Evolutionary conservation across 1,140 invertebrate genomes (phyloP).

Genomic region (Cherax quadricarinatus): DNA sequence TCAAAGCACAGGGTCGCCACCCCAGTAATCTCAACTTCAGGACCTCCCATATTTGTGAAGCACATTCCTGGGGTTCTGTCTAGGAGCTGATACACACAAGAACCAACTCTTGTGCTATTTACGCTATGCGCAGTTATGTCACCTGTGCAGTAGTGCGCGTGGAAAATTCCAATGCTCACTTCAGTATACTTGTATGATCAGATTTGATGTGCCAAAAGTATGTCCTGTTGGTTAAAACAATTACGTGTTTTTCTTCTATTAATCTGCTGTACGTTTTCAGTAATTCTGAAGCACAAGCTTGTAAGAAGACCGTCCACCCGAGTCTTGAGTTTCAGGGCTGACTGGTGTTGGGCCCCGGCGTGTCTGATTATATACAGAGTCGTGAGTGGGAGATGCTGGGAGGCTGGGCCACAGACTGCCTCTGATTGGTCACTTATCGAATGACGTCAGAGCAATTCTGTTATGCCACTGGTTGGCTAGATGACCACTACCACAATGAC

Average conservation of each 20-base stretch:
- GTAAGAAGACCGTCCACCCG: neutral
- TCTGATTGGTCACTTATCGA: conserved; percentile 25
- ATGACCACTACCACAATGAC: neutral
- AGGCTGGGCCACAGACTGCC: conserved; percentile 17
- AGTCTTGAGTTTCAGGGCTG: neutral
- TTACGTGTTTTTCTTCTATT: neutral
- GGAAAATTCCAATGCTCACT: neutral
- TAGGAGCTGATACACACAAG: neutral
- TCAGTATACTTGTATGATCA: too few species aligned
- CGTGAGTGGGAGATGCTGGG: neutral
- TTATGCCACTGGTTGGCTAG: conserved; percentile 45
- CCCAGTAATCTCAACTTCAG: conserved; percentile 74
- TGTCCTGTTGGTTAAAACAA: neutral
- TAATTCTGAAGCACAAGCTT: neutral
- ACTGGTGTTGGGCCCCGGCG: neutral
- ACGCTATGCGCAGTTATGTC: neutral
- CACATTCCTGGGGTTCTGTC: conserved; percentile 16
- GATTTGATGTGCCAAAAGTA: too few species aligned
- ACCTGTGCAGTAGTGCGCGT: too few species aligned
- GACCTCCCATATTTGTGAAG: conserved; percentile 48
- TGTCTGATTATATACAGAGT: neutral
- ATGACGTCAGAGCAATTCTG: conserved; percentile 49
- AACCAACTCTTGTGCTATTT: neutral
- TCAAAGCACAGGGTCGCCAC: conserved; percentile 76
- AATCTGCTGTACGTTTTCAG: neutral